phyloP scores from a whole-genome alignment of 2,888 invertebrate species.

The Hypomecis punctinalis region DNA sequence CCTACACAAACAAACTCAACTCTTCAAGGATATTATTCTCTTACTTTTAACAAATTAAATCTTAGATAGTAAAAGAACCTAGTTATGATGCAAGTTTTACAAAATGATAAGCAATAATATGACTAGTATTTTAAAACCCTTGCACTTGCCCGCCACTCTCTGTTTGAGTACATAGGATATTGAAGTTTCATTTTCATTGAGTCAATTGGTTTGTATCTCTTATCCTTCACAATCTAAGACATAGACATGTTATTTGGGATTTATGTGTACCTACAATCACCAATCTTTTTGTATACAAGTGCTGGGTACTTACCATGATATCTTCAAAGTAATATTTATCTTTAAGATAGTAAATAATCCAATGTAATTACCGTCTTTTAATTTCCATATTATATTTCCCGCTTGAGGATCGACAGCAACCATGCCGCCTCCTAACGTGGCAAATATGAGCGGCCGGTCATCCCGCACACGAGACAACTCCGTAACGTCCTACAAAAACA shows the following conservation, averaged over 20 bases:
- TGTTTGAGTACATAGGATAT: neutral
- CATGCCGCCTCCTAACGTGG: slow-evolving; percentile 96
- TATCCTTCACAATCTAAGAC: too few relatives aligned
- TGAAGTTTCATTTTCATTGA: too few relatives aligned
- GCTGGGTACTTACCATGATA: neutral
- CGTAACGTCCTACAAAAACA: slow-evolving; percentile 82
- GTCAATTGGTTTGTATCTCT: too few relatives aligned
- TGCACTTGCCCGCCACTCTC: neutral
- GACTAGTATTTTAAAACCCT: neutral
- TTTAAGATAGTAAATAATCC: neutral
- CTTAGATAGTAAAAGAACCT: too few relatives aligned
- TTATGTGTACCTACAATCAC: neutral
- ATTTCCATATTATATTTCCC: slow-evolving; percentile 95
- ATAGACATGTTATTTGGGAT: neutral
- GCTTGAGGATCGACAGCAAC: slow-evolving; percentile 94
- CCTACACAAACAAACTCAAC: too few relatives aligned
- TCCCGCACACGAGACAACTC: slow-evolving; percentile 88
- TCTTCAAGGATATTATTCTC: too few relatives aligned
- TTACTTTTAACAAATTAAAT: too few relatives aligned
- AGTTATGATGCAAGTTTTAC: slow-evolving; percentile 2
- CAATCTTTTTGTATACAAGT: neutral
- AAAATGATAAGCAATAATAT: slow-evolving; percentile 2
- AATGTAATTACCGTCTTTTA: slow-evolving; percentile 91
- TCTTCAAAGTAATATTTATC: neutral
- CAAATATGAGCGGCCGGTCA: slow-evolving; percentile 92